Percentiles rank a stretch among this genome's conserved stretches.
Evolutionary conservation across 1,140 invertebrate genomes (phyloP).

Genomic region (Drosophila parvula): DNA sequence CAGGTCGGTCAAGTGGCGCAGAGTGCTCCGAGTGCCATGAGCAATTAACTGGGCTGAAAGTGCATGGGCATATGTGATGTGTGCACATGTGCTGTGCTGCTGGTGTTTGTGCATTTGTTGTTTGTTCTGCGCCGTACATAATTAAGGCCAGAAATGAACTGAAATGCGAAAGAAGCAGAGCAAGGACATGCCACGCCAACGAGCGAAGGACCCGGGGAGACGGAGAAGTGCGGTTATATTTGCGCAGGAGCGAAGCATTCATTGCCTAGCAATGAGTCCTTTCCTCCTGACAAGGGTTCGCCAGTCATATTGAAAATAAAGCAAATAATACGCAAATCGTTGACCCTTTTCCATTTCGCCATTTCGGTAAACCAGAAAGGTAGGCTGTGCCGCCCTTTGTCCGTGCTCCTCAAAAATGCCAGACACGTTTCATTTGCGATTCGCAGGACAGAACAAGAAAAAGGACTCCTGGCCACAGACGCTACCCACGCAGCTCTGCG

Average conservation of each 20-base stretch:
- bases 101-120: slow-evolving; percentile 62
- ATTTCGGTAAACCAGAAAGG: slow-evolving; percentile 56
- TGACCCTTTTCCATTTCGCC: slow-evolving; percentile 61
- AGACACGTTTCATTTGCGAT: slow-evolving; percentile 64
- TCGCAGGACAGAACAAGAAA: slow-evolving; percentile 43
- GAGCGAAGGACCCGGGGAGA: not conserved
- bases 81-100: slow-evolving; percentile 44
- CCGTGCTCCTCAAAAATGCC: slow-evolving; percentile 50
- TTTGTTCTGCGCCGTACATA: slow-evolving; percentile 75
- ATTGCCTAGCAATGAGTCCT: slow-evolving; percentile 60
- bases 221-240: slow-evolving; percentile 30
- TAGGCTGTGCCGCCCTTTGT: slow-evolving; percentile 42
- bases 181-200: slow-evolving; percentile 64
- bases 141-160: slow-evolving; percentile 73
- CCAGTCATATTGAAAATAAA: slow-evolving; percentile 68
- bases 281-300: slow-evolving; percentile 69
- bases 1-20: slow-evolving; percentile 77
- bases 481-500: slow-evolving; percentile 38
- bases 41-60: slow-evolving; percentile 67
- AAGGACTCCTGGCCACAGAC: slow-evolving; percentile 48
- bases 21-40: slow-evolving; percentile 59
- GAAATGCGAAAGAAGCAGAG: slow-evolving; percentile 71
- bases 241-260: slow-evolving; percentile 46
- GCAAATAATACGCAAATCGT: slow-evolving; percentile 73
- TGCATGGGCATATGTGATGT: slow-evolving; percentile 22